These are phyloP conservation scores for Cathartes aura DNA, from an alignment of 2,113 vertebrate genomes.

Conservation along the genomic window DNA sequence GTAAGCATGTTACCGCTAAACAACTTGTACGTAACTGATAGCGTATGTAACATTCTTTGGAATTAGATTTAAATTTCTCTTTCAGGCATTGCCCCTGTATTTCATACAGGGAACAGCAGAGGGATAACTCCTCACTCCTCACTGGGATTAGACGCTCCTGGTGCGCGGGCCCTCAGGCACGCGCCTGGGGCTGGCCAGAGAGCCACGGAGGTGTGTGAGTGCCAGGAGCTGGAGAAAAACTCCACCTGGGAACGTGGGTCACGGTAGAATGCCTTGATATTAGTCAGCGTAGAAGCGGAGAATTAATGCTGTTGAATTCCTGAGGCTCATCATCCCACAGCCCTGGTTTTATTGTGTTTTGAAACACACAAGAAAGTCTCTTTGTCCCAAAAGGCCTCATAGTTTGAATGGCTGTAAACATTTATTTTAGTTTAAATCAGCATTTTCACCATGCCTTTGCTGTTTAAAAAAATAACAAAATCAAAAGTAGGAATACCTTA, in stretches of 20 bases:
- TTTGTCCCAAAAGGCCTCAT: slow-evolving; percentile 11
- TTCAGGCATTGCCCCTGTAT: neutral
- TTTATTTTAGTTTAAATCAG: neutral
- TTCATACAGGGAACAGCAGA: neutral
- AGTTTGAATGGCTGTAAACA: slow-evolving; percentile 26
- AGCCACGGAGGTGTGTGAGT: fast-evolving
- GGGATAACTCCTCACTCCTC: neutral
- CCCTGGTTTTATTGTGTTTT: neutral
- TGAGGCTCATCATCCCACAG: neutral
- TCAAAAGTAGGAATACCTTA: neutral
- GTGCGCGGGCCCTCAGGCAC: neutral
- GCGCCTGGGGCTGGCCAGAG: neutral
- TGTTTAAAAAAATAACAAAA: neutral
- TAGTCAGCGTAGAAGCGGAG: neutral
- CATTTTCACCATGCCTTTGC: neutral
- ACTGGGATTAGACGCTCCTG: neutral
- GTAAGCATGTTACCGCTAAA: neutral
- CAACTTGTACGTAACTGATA: neutral
- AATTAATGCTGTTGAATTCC: neutral
- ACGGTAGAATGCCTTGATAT: neutral
- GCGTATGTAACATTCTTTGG: neutral
- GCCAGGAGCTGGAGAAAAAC: neutral
- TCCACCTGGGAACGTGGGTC: neutral
- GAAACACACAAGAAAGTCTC: neutral
- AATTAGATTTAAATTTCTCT: neutral